Conservation (phyloP, 2,113 vertebrate genomes). For the Vidua chalybeata region DNA sequence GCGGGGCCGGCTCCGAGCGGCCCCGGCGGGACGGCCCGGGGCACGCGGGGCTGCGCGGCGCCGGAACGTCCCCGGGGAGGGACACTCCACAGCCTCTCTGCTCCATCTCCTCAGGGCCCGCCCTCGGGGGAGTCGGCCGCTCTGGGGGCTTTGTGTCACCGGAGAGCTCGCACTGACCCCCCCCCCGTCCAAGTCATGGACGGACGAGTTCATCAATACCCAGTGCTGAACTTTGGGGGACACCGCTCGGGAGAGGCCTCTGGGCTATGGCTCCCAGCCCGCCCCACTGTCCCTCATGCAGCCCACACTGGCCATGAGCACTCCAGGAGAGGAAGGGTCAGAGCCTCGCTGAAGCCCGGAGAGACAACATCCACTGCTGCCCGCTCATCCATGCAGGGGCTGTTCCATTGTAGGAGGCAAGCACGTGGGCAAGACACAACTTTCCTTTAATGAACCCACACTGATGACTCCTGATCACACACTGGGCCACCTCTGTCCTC, state of each 20-base stretch:
- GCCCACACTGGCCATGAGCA: not conserved
- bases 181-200: fast-evolving
- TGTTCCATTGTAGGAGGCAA: not conserved
- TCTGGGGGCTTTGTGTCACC: not conserved
- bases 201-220: fast-evolving
- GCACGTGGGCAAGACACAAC: fast-evolving
- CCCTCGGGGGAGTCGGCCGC: too few species aligned
- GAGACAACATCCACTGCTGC: not conserved
- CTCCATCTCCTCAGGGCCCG: too few species aligned
- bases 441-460: too few species aligned
- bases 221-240: not conserved
- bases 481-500: not conserved
- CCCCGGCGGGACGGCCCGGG: not conserved
- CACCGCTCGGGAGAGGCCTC: too few species aligned
- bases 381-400: fast-evolving
- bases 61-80: too few species aligned
- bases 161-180: not conserved
- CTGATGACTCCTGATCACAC: not conserved
- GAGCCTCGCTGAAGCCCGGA: not conserved
- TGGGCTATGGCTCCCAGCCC: not conserved
- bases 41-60: not conserved
- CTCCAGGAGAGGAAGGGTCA: too few species aligned
- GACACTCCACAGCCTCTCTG: not conserved
- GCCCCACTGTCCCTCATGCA: not conserved
- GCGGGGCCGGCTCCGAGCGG: not conserved